These are phyloP conservation scores for Patiria pectinifera DNA, from an alignment of 53 echinoderm and acorn worm genomes.

Conservation along the genomic window DNA sequence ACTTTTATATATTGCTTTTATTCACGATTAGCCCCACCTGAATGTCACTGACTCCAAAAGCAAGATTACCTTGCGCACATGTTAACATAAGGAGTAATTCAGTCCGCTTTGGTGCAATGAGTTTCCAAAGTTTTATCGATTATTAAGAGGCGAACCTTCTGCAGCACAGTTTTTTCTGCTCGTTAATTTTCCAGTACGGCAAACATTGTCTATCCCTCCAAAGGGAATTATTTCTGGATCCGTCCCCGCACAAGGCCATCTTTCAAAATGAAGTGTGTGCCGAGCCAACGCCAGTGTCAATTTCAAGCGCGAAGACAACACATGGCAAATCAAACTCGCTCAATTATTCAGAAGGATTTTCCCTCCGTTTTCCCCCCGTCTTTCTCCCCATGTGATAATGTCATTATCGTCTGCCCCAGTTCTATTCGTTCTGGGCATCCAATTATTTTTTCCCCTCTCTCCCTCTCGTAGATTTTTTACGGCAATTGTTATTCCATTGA, in stretches of 20 bases:
- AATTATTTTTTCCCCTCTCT: neutral
- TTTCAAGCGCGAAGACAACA: conserved; percentile 44
- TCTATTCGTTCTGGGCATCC: neutral
- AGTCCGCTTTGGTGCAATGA: neutral
- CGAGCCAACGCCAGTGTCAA: conserved; percentile 39
- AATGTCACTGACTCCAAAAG: no score
- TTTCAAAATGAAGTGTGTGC: conserved; percentile 4
- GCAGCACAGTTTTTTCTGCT: neutral
- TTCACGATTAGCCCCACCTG: no score
- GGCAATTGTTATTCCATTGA: conserved; percentile 22
- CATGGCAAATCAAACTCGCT: conserved; percentile 56
- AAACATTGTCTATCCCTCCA: neutral
- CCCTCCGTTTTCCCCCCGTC: conserved; percentile 17
- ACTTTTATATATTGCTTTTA: no score
- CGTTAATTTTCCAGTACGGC: conserved; percentile 9
- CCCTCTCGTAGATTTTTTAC: neutral
- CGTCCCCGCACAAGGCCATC: conserved; percentile 2
- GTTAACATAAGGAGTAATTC: no score
- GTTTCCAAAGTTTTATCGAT: neutral
- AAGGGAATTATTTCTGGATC: neutral
- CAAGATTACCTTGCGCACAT: no score
- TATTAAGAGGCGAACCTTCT: neutral
- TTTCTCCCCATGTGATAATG: conserved; percentile 8
- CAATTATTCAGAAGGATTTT: conserved; percentile 50
- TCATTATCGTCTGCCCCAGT: conserved; percentile 58